These are phyloP conservation scores for Mungos mungo DNA, from an alignment of 2,113 vertebrate genomes.

Conservation along the genomic window DNA sequence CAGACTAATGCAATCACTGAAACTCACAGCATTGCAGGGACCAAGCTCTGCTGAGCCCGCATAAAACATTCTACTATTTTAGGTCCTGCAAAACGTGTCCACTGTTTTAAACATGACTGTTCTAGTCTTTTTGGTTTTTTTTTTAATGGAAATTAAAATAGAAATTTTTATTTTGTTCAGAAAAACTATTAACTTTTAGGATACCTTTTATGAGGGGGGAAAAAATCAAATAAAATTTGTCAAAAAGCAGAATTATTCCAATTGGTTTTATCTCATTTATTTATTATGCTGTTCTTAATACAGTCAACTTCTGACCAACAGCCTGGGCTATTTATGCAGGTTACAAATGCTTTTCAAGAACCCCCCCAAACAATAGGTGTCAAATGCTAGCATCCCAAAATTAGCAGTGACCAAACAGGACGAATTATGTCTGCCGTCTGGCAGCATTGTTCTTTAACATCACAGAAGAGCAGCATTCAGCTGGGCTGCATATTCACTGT, in stretches of 20 bases:
- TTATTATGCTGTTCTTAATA: background rate
- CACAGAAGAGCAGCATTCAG: background rate
- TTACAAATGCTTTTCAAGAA: background rate
- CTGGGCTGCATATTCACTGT: background rate
- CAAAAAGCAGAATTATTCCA: constrained; percentile 26
- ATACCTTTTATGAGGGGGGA: background rate
- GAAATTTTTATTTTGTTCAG: background rate
- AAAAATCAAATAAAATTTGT: background rate
- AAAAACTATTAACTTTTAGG: constrained; percentile 32
- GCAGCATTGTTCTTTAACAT: background rate
- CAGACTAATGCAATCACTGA: background rate
- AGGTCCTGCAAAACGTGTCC: background rate
- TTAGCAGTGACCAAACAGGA: background rate
- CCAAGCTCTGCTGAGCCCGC: background rate
- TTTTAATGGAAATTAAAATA: constrained; percentile 6
- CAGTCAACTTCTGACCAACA: background rate
- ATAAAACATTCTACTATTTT: background rate
- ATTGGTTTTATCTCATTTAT: background rate
- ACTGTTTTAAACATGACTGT: background rate
- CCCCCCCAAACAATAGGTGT: background rate
- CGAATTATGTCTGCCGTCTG: background rate
- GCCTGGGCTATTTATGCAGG: background rate
- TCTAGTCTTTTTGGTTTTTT: background rate
- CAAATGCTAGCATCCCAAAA: background rate
- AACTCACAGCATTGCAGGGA: background rate